These are phyloP conservation scores for Otocyon megalotis DNA, from an alignment of 2,113 vertebrate species.

Conservation along the genomic window DNA sequence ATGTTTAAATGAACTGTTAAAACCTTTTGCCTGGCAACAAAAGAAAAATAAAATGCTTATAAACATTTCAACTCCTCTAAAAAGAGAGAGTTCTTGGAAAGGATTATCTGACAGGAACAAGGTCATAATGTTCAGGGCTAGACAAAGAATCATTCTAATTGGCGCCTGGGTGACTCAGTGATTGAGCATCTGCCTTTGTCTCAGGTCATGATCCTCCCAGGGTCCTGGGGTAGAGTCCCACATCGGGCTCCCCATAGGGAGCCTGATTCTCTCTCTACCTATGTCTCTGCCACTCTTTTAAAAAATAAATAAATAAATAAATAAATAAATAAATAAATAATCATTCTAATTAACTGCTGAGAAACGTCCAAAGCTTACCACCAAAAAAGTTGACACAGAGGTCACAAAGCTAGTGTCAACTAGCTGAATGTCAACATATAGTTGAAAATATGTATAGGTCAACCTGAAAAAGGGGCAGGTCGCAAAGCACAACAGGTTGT, in stretches of 20 bases:
- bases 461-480: neutral
- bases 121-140: neutral
- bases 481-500: neutral
- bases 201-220: too few species aligned
- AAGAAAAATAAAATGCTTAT: constrained; percentile 18
- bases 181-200: too few species aligned
- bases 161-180: too few species aligned
- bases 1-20: neutral
- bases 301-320: too few species aligned
- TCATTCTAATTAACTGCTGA: neutral
- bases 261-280: too few species aligned
- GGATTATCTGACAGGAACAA: neutral
- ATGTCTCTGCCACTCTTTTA: too few species aligned
- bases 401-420: neutral
- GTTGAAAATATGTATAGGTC: neutral
- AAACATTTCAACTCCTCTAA: neutral
- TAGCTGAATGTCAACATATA: too few species aligned
- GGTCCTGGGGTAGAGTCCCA: too few species aligned
- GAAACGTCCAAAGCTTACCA: neutral
- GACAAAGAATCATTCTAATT: neutral
- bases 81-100: neutral
- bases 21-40: neutral
- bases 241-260: too few species aligned
- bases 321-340: too few species aligned
- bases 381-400: neutral